phyloP scores from a whole-genome alignment of 64 coral and sea anemone species.

The Actinia equina region DNA sequence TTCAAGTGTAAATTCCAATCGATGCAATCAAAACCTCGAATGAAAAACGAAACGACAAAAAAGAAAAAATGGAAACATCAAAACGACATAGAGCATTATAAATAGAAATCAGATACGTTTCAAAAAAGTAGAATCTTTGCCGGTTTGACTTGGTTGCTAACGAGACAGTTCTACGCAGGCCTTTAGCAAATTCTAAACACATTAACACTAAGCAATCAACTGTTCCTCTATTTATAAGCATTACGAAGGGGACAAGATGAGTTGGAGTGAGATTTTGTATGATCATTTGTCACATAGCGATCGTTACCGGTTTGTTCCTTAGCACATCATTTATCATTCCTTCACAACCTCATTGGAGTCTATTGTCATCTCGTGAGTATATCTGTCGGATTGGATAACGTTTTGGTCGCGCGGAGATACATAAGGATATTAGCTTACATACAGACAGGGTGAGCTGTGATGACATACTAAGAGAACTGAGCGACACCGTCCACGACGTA shows the following conservation, averaged over 20 bases:
- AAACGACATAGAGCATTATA: background rate
- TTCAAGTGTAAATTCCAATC: too few relatives aligned
- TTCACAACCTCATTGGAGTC: background rate
- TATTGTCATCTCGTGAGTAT: too few relatives aligned
- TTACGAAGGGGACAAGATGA: background rate
- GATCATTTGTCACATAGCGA: background rate
- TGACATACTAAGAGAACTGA: background rate
- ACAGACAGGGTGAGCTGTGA: background rate
- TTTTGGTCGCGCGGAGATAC: background rate
- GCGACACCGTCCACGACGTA: background rate
- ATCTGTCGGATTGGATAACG: constrained; percentile 6
- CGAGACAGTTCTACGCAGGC: background rate
- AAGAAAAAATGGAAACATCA: background rate
- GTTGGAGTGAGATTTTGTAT: background rate
- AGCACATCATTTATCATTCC: constrained; percentile 16
- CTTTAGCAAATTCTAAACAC: background rate
- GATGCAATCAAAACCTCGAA: background rate
- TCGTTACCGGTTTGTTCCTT: background rate
- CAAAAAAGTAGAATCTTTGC: background rate
- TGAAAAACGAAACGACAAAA: background rate
- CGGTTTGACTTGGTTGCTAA: background rate
- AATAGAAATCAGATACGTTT: background rate
- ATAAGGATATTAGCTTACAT: constrained; percentile 12
- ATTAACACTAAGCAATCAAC: background rate
- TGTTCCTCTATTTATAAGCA: background rate